Evolutionary conservation across 1,140 invertebrate genomes (phyloP), one percentile per base, ranked within the genome.

Genomic region (Zaprionus kolodkinae): DNA sequence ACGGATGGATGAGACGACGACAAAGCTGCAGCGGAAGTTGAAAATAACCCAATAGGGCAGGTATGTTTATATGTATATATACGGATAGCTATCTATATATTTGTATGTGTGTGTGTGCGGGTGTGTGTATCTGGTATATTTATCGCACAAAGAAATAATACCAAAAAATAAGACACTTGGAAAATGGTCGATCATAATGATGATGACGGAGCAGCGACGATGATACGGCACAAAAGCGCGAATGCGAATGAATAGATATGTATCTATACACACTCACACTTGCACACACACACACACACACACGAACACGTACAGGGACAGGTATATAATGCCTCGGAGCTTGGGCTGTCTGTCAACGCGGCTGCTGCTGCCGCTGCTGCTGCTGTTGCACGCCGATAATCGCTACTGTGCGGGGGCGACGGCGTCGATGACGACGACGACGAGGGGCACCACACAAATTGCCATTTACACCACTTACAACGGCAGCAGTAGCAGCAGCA

Each of bases 401-500:
- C 48, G 85, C 81, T 87, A 78, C 80, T 66, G 78, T 75, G 84
- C 73, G 79, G 79, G 83, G 70, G 81, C 71, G 81, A 69, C 67
- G 48, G 64, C 64, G 55, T 30, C 68, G 35, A 10, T 35, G 6
- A 35, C 67, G 43, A 64, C 60, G 55, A 33, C 68, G 35, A 64
- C 64, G 55, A 33, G 61, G 25, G 35, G 52, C 61, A 52, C 30
- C 69, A 54, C 69, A 79, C 78, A 89, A 88, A 88, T 85, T 88
- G 84, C 84, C 81, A 89, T 87, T 86, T 86, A 86, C 79, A 86
- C 82, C 85, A 88, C 84, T 88, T 89, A 79, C 80, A 77, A 72
- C 77, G 48, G 73, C 79, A 81, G 64, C 73, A 75, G 76, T 77
- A 67, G 52, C 57, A 78, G 30, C 62, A 56, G 48, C 66, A n/a